These are phyloP conservation scores for Phaonia tiefii DNA, from an alignment of 2,888 invertebrate genomes.

Conservation along the genomic window DNA sequence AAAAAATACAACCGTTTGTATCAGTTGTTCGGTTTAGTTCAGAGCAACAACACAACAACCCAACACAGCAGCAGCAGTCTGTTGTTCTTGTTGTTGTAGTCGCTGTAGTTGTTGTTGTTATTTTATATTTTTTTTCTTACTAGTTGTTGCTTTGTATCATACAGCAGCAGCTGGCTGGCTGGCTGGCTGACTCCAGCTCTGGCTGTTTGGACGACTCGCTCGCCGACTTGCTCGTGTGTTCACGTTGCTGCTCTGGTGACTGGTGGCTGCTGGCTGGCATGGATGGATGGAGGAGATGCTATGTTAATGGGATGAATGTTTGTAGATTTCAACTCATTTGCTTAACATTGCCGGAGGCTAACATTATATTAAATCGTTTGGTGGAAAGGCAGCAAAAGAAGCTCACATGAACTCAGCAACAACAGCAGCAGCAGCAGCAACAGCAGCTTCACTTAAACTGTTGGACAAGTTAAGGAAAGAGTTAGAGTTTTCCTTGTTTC, in stretches of 20 bases:
- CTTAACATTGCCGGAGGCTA: constrained; percentile 65
- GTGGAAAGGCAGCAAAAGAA: constrained; percentile 2
- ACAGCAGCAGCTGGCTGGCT: not conserved
- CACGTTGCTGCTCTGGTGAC: constrained; percentile 36
- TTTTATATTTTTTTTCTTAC: not conserved
- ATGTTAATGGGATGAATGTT: constrained; percentile 41
- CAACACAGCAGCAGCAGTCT: constrained; percentile 1
- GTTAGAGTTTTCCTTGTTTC: constrained; percentile 50
- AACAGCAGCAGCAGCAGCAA: constrained; percentile 41
- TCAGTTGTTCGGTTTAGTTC: constrained; percentile 62
- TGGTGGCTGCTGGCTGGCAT: constrained; percentile 35
- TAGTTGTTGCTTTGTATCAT: not conserved
- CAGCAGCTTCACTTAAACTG: constrained; percentile 55
- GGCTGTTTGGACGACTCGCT: not conserved
- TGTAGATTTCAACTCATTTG: constrained; percentile 61
- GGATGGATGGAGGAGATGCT: constrained; percentile 39
- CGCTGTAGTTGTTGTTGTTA: not conserved
- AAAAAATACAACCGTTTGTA: constrained; percentile 65
- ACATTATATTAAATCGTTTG: constrained; percentile 43
- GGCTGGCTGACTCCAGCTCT: constrained; percentile 6
- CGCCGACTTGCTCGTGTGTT: constrained; percentile 7
- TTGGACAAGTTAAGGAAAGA: constrained; percentile 39
- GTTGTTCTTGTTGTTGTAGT: constrained; percentile 9
- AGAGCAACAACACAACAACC: not conserved
- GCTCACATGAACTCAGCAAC: not conserved